Evolutionary conservation across 2,797 vertebrate genomes (phyloP).

Genomic region (Furcifer pardalis): DNA sequence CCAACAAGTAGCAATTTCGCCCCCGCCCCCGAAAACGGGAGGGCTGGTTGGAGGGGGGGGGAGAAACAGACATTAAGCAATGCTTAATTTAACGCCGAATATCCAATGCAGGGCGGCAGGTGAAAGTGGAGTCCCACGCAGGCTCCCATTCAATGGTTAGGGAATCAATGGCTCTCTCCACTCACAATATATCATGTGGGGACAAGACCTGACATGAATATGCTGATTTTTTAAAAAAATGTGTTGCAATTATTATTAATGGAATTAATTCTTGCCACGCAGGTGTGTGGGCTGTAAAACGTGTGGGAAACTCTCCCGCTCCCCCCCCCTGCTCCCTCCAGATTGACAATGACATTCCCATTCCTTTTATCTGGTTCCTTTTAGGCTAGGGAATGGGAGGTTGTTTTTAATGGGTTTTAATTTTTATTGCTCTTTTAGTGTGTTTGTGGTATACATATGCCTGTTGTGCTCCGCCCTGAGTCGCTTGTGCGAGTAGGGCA

Average conservation of each 20-base stretch:
- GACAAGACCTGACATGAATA: slow-evolving; percentile 95
- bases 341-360: slow-evolving; percentile 83
- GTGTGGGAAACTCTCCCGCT: neutral
- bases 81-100: slow-evolving; percentile 99
- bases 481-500: no score
- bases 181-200: slow-evolving; percentile 92
- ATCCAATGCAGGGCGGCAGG: slow-evolving; percentile 99
- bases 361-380: no score
- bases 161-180: slow-evolving; percentile 89
- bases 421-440: no score
- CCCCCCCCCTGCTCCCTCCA: neutral
- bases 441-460: no score
- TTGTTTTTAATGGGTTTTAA: no score
- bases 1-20: slow-evolving; percentile 98
- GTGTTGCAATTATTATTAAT: slow-evolving; percentile 89
- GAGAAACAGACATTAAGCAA: slow-evolving; percentile 95
- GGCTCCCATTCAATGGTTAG: slow-evolving; percentile 89
- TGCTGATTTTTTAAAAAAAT: slow-evolving; percentile 89
- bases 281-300: slow-evolving; percentile 88
- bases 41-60: slow-evolving; percentile 93
- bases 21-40: slow-evolving; percentile 89
- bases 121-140: slow-evolving; percentile 95
- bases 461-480: no score
- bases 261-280: slow-evolving; percentile 90
- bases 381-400: no score